Percentiles rank a stretch among this genome's conserved stretches.
Conservation (phyloP, 2,888 invertebrate species). For the Drosophila longiperda region DNA sequence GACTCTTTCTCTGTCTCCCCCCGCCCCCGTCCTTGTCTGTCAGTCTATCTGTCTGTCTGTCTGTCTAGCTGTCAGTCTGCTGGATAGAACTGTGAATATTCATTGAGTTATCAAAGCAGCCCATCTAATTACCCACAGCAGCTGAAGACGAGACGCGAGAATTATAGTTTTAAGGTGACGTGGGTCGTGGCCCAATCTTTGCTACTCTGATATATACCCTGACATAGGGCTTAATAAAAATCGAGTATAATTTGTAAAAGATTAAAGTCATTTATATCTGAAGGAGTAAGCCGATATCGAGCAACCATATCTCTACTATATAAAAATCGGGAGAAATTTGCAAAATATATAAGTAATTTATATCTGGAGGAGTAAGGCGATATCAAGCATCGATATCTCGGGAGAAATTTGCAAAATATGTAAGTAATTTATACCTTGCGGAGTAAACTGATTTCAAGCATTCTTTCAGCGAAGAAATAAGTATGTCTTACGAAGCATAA, state of each 20-base stretch:
- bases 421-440: no score
- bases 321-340: background rate
- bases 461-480: background rate
- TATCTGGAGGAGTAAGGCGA: background rate
- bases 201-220: conserved; percentile 9
- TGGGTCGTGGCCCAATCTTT: conserved; percentile 42
- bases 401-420: background rate
- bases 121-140: conserved; percentile 51
- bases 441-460: background rate
- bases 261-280: no score
- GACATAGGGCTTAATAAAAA: background rate
- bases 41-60: background rate
- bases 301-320: no score
- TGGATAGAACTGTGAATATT: conserved; percentile 60
- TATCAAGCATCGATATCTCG: no score
- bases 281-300: background rate
- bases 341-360: background rate
- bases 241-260: background rate
- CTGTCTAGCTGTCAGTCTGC: background rate
- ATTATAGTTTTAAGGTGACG: conserved; percentile 63
- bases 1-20: conserved; percentile 3
- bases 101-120: conserved; percentile 61
- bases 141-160: conserved; percentile 22
- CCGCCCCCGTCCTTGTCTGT: background rate
- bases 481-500: background rate